phyloP scores from a whole-genome alignment of 2,113 vertebrate genomes.

The Rutilus rutilus region DNA sequence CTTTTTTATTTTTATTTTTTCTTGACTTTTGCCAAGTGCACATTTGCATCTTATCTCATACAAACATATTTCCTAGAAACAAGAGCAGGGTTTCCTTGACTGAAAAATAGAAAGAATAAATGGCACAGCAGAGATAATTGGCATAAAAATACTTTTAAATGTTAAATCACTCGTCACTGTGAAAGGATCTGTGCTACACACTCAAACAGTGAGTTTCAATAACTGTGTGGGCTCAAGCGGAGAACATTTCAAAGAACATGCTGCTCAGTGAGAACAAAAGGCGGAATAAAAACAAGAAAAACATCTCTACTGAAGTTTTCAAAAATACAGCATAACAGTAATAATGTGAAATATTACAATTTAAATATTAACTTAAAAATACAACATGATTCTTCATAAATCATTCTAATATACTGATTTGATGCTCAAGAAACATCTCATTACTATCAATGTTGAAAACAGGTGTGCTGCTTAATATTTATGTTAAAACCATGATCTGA shows the following conservation, averaged over 20 bases:
- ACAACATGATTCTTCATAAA: too few species aligned
- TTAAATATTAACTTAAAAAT: too few species aligned
- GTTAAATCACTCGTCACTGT: conserved; percentile 1
- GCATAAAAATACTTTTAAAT: neutral
- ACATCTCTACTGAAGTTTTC: neutral
- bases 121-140: neutral
- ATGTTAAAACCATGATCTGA: too few species aligned
- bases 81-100: neutral
- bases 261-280: conserved; percentile 10
- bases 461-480: too few species aligned
- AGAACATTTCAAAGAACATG: conserved; percentile 20
- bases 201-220: conserved; percentile 10
- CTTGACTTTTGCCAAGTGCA: too few species aligned
- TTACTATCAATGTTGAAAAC: too few species aligned
- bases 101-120: neutral
- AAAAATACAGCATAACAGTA: neutral
- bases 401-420: too few species aligned
- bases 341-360: neutral
- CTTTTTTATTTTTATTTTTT: neutral
- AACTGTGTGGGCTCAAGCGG: conserved; percentile 26
- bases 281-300: neutral
- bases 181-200: conserved; percentile 6
- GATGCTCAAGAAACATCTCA: too few species aligned
- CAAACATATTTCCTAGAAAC: neutral
- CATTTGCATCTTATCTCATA: too few species aligned